Base-by-base conservation (phyloP, 2,797 vertebrate genomes). In the Crax fasciolata region DNA sequence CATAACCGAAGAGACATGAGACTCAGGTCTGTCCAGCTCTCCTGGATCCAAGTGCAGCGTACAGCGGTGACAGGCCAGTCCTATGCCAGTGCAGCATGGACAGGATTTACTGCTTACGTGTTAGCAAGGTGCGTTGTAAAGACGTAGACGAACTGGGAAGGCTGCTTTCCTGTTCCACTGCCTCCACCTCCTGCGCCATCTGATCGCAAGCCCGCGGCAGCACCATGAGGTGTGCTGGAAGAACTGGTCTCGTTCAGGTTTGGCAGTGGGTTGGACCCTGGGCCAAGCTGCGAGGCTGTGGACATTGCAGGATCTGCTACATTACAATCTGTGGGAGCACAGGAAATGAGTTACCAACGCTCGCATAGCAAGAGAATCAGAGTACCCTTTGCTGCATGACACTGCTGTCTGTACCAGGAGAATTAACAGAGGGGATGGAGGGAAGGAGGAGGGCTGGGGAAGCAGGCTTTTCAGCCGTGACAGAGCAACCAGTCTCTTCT, bases 91-190 rank as follows among this genome's bases (percentile, higher is more conserved):
- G 1, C 17, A 49, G 49, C 18, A 58, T 0, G 3, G 62, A 41
- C 0, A 0, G 79, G 59, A 38, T 48, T 72, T 38, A 9, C 10
- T 3, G 91, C 98, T 98, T 97, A 99, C 99, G 98, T 99, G 99
- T 99, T 99, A 70, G 99, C 99, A 51, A 99, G 98, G 97, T 97
- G 98, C 43, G 99, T 99, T 67, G 99, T 99, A 95, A 99, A 99
- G 96, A 99, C 99, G 18, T 99, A 99, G 81, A 99, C 98, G 38
- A 99, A 98, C 97, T 99, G 99, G 4, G 99, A 98, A 20, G 98
- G 96, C n/a, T 98, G 96, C 88, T 98, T 99, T 84, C 97, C 97
- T 0, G 97, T 35, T 25, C 96, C 96, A 0, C 93, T n/a, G 4
- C 95, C 94, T 2, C 90, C 96, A 0, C 96, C 95, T 10, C 93